These are phyloP conservation scores for Martes martes DNA, from an alignment of 2,113 vertebrate genomes.

Conservation along the genomic window DNA sequence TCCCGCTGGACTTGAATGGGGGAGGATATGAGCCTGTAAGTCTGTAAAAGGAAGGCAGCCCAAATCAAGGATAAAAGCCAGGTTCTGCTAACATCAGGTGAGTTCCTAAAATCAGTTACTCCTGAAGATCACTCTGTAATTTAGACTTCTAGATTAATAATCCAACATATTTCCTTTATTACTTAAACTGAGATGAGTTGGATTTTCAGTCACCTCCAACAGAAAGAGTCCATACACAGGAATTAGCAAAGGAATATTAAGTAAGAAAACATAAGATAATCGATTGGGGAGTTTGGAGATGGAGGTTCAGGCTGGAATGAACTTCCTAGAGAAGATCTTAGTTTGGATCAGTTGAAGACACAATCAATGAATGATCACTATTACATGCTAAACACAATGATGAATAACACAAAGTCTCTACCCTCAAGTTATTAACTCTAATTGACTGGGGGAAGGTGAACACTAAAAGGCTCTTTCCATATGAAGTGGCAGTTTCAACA, in stretches of 20 bases:
- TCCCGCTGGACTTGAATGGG: not conserved
- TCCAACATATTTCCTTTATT: not conserved
- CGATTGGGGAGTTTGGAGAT: not conserved
- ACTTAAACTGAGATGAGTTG: not conserved
- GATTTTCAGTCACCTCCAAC: not conserved
- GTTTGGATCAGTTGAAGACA: not conserved
- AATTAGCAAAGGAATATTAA: not conserved
- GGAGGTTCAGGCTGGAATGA: not conserved
- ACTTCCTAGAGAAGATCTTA: not conserved
- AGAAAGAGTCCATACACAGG: not conserved
- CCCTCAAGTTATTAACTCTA: not conserved
- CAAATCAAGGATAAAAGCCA: not conserved
- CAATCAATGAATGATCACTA: not conserved
- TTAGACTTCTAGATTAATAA: not conserved
- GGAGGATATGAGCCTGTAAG: not conserved
- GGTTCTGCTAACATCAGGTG: not conserved
- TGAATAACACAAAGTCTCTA: not conserved
- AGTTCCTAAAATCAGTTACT: not conserved
- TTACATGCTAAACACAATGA: not conserved
- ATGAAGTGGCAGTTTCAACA: not conserved
- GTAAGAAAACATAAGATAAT: not conserved
- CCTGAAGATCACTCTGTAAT: not conserved
- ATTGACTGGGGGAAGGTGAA: not conserved
- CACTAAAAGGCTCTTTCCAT: not conserved
- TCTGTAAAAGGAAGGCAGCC: not conserved